These are phyloP conservation scores for Cheilosia soror DNA, from an alignment of 2,888 invertebrate species.

Conservation along the genomic window DNA sequence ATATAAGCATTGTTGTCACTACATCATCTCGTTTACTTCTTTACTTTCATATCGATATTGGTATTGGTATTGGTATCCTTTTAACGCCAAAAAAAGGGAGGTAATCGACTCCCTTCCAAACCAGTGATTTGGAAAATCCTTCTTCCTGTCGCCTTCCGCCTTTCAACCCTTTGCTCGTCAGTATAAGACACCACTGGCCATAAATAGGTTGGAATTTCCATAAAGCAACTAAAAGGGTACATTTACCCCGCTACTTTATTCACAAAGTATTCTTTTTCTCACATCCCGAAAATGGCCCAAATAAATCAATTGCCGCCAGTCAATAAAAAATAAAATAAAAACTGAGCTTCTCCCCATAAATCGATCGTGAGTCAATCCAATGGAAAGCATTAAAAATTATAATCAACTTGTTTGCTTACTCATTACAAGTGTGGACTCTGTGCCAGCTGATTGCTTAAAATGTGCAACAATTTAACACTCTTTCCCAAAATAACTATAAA, in stretches of 20 bases:
- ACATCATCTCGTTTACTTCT: neutral
- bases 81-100: constrained; percentile 8
- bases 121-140: constrained; percentile 51
- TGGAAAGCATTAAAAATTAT: constrained; percentile 51
- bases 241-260: constrained; percentile 8
- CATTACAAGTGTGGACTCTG: neutral
- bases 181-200: constrained; percentile 14
- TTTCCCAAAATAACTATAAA: constrained; percentile 62
- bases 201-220: constrained; percentile 61
- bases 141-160: constrained; percentile 29
- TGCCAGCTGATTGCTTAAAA: neutral
- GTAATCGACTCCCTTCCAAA: constrained; percentile 38
- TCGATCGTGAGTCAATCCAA: constrained; percentile 50
- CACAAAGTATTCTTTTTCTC: constrained; percentile 6
- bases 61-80: neutral
- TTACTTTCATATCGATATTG: neutral
- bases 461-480: constrained; percentile 26
- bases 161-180: constrained; percentile 15
- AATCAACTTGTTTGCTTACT: constrained; percentile 49
- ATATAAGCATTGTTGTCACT: neutral
- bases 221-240: constrained; percentile 49
- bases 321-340: constrained; percentile 54
- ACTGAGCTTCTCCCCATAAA: constrained; percentile 28
- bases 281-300: constrained; percentile 50
- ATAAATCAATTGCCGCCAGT: constrained; percentile 69